Evolutionary conservation across 2,113 vertebrate genomes (phyloP).

Genomic region (Pogonocichla stellata): DNA sequence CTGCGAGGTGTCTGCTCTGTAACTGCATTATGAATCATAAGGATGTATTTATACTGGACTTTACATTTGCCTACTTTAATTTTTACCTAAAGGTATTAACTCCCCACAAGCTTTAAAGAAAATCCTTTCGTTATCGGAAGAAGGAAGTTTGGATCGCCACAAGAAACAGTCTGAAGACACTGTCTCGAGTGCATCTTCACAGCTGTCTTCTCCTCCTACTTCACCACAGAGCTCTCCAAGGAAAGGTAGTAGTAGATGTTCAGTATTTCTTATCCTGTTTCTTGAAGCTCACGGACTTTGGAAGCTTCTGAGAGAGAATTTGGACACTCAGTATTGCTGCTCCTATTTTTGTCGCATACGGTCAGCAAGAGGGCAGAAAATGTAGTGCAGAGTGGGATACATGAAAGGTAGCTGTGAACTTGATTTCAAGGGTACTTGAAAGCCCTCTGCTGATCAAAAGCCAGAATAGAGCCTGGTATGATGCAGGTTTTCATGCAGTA

Average conservation of each 20-base stretch:
- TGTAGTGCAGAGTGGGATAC: not conserved
- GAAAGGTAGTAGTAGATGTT: slow-evolving; percentile 88
- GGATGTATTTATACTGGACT: not conserved
- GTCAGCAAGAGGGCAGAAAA: not conserved
- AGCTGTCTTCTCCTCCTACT: slow-evolving; percentile 91
- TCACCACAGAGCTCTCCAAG: slow-evolving; percentile 96
- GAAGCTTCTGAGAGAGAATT: not conserved
- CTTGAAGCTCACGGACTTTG: not conserved
- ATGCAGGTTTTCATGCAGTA: not conserved
- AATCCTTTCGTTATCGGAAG: slow-evolving; percentile 96
- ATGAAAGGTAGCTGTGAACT: not conserved
- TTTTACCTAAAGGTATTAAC: slow-evolving; percentile 84
- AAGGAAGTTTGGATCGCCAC: slow-evolving; percentile 87
- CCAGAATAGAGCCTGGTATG: not conserved
- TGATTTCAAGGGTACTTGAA: not conserved
- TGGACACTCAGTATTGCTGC: not conserved
- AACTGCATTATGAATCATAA: not conserved
- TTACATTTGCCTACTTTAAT: not conserved
- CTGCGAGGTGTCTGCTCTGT: not conserved
- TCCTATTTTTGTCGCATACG: not conserved
- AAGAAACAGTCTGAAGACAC: slow-evolving; percentile 88
- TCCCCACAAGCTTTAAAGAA: slow-evolving; percentile 99
- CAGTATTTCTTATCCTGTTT: not conserved
- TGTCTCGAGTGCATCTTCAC: slow-evolving; percentile 87
- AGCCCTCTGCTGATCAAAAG: not conserved